These are phyloP conservation scores for Dasyurus viverrinus DNA, from an alignment of 2,113 vertebrate genomes.

Conservation along the genomic window DNA sequence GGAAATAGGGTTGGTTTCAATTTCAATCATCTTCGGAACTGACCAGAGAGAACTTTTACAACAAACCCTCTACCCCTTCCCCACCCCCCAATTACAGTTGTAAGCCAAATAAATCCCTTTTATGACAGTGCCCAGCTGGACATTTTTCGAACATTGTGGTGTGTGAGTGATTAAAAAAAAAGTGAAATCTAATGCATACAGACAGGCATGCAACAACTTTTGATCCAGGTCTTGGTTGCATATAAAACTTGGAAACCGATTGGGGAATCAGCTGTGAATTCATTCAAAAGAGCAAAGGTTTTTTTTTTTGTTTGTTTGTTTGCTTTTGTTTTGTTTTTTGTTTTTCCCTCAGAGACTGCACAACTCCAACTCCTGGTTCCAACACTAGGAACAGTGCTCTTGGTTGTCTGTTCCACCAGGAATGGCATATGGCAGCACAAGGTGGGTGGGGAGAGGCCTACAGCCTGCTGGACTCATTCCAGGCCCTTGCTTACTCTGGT, in stretches of 20 bases:
- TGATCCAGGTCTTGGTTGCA: constrained; percentile 26
- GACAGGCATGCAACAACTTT: constrained; percentile 12
- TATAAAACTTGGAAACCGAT: constrained; percentile 18
- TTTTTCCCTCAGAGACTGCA: neutral
- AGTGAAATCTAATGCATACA: constrained; percentile 9
- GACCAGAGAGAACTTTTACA: constrained; percentile 1
- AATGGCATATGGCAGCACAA: neutral
- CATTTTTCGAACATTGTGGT: constrained; percentile 12
- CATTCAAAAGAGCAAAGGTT: constrained; percentile 29
- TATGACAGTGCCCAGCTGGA: neutral
- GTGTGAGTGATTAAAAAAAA: constrained; percentile 32
- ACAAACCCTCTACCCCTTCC: neutral
- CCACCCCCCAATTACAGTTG: neutral
- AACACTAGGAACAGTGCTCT: neutral
- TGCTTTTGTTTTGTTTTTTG: too few relatives aligned
- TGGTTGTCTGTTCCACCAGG: constrained; percentile 11
- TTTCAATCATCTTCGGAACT: constrained; percentile 7
- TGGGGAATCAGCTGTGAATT: constrained; percentile 35
- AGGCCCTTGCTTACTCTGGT: constrained; percentile 14
- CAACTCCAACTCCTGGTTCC: constrained; percentile 10
- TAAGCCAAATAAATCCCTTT: constrained; percentile 27
- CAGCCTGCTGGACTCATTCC: neutral
- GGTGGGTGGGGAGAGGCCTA: neutral
- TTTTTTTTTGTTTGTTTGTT: too few relatives aligned
- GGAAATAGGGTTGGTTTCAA: constrained; percentile 12